Conservation (phyloP, 2,113 vertebrate species). For the Todiramphus chloris region DNA sequence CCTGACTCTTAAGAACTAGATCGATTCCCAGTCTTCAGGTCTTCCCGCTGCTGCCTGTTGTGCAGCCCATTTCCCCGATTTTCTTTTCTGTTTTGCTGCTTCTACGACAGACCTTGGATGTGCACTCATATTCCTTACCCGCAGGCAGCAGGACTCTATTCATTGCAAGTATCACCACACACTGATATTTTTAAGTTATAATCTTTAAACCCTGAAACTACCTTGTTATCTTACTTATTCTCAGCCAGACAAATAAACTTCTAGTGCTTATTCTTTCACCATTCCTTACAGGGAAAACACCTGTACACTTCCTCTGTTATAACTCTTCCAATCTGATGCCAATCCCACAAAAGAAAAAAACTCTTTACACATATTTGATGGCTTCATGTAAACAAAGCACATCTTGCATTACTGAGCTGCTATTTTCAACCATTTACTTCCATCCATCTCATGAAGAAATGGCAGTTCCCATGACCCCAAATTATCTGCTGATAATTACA, state of each 20-base stretch:
- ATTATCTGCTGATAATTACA: background rate
- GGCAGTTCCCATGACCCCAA: background rate
- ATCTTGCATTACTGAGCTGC: background rate
- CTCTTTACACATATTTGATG: background rate
- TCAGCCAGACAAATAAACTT: constrained; percentile 1
- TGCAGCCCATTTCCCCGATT: background rate
- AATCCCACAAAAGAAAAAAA: background rate
- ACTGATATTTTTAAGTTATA: background rate
- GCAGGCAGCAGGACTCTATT: background rate
- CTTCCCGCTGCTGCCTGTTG: background rate
- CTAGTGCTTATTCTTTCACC: background rate
- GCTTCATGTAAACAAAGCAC: background rate
- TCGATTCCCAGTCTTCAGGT: background rate
- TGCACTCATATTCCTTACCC: background rate
- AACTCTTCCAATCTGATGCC: background rate
- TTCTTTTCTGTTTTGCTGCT: background rate
- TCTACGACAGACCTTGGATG: background rate
- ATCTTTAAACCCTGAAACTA: constrained; percentile 16
- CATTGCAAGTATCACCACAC: background rate
- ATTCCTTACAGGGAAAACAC: constrained; percentile 1
- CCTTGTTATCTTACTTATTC: background rate
- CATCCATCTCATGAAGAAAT: background rate
- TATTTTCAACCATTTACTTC: background rate
- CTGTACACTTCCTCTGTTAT: background rate
- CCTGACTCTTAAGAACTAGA: background rate